Conservation (phyloP, 2,888 invertebrate genomes). For the Ophion ventricosus region DNA sequence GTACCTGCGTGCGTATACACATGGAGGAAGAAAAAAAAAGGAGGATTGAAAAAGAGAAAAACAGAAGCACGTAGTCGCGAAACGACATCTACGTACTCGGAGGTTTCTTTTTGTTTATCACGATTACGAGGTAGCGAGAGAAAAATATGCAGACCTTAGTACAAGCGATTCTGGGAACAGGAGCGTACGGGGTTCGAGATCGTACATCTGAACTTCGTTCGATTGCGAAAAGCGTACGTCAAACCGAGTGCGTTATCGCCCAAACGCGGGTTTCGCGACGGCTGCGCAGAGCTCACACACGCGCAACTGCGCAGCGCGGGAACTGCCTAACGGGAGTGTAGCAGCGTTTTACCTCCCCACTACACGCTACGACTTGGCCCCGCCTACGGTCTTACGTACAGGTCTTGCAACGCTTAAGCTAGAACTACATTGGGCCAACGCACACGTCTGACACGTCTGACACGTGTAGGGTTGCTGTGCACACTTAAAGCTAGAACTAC, state of each 20-base stretch:
- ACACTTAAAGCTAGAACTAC: too few species aligned
- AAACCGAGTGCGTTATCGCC: not conserved
- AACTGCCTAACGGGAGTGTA: too few species aligned
- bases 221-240: not conserved
- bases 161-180: too few species aligned
- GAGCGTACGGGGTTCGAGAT: too few species aligned
- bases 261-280: not conserved
- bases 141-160: not conserved
- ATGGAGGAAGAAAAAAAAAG: not conserved
- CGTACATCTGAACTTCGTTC: not conserved
- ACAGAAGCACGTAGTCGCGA: slow-evolving; percentile 7
- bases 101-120: not conserved
- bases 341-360: too few species aligned
- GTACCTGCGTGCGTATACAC: slow-evolving; percentile 3
- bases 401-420: too few species aligned
- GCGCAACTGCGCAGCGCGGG: not conserved
- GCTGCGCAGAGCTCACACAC: not conserved
- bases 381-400: too few species aligned
- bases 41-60: not conserved
- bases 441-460: too few species aligned
- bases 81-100: not conserved
- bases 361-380: too few species aligned
- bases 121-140: slow-evolving; percentile 11
- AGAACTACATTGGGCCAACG: too few species aligned
- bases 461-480: too few species aligned